These are phyloP conservation scores for Drosophila pseudotalamancana DNA, from an alignment of 2,888 invertebrate genomes.

Conservation along the genomic window DNA sequence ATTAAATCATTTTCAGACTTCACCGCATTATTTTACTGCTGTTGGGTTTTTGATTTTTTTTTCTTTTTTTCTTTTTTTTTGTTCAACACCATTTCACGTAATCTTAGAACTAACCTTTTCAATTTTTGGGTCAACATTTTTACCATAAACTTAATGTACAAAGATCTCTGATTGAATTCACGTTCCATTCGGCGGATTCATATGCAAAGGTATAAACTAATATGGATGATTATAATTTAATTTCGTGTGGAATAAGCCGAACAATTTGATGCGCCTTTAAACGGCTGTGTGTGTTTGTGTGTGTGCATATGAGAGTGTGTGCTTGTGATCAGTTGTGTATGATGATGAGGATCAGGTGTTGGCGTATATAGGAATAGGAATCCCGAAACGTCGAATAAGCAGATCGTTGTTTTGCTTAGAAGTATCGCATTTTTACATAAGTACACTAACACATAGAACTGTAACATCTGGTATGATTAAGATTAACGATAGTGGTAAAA, in stretches of 20 bases:
- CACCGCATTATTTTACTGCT: constrained; percentile 69
- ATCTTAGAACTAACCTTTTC: constrained; percentile 65
- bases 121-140: constrained; percentile 68
- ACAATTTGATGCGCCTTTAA: constrained; percentile 25
- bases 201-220: constrained; percentile 25
- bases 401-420: constrained; percentile 26
- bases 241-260: constrained; percentile 31
- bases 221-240: constrained; percentile 48
- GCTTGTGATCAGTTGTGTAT: background rate
- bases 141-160: constrained; percentile 74
- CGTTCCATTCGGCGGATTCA: constrained; percentile 43
- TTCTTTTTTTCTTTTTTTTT: constrained; percentile 18
- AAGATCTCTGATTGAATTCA: constrained; percentile 63
- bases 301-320: constrained; percentile 1
- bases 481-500: constrained; percentile 25
- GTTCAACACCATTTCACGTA: constrained; percentile 51
- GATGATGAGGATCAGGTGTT: constrained; percentile 6
- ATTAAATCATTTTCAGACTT: constrained; percentile 83
- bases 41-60: constrained; percentile 4
- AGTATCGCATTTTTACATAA: constrained; percentile 75
- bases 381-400: constrained; percentile 40
- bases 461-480: constrained; percentile 44
- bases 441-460: constrained; percentile 73
- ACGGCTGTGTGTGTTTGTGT: constrained; percentile 31
- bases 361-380: constrained; percentile 36